Base-by-base conservation (phyloP, 2,113 vertebrate species). In the Pyxicephalus adspersus region DNA sequence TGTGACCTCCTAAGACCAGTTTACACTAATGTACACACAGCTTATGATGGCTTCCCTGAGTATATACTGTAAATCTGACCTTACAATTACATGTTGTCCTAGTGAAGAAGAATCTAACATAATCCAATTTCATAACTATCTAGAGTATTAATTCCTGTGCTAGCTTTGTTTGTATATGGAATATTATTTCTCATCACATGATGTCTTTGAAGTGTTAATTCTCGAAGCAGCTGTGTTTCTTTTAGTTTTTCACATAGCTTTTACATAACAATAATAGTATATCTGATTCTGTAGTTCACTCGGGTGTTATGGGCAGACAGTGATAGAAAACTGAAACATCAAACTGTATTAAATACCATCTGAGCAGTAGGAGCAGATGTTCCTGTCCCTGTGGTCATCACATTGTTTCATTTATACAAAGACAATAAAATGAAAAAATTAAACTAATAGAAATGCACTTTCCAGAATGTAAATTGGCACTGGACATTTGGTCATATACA, bases 321-420 rank as follows among this genome's bases (percentile, higher is more conserved):
- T 63, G 20, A 60, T 80, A 60, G 25, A 52, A 58, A 70, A 77
- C 25, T 52, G 52, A 60, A 28, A 16, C 52, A 79, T 55, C 17
- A 60, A 3, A 31, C 71, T 60, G 31, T 67, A 67, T 68, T 28
- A 79, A 25, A 29, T 45, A 38, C 50, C n/a, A 20, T 29, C 20
- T 31, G 61, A 50, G 29, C 31, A 80, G 57, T 68, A 70, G 17
- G 77, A 70, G 77, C 77, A 79, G 77, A 70, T 79, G 65, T 70
- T 70, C 20, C 52, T 28, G 22, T 60, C 51, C 60, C 60, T n/a
- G 17, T 8, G 5, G 61, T 67, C 17, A 20, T 28, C 50, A 78
- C 76, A 65, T 77, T 50, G 20, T 66, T 65, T 54, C 23, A 64
- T 76, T 66, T 67, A 55, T 51, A 55, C 28, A 11, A 54, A 52